A percentile compares a stretch with the other conserved stretches of the same genome.
Conservation (phyloP, 2,113 vertebrate species). For the Entelurus aequoreus region DNA sequence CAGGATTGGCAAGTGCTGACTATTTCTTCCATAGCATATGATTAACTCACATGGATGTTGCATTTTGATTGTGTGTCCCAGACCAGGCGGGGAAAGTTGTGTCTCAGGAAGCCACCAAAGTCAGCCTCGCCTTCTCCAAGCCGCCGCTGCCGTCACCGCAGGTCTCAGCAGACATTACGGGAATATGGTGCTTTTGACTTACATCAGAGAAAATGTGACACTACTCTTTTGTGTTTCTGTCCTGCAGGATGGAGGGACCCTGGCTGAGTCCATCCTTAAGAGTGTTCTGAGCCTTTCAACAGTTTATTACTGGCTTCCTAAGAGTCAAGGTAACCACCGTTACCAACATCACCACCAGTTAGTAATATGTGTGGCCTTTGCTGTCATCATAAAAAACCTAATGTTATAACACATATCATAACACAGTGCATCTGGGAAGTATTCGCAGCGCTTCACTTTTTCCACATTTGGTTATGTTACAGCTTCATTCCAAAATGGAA, state of each 20-base stretch:
- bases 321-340: constrained; percentile 79
- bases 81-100: constrained; percentile 75
- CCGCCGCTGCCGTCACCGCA: constrained; percentile 73
- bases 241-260: constrained; percentile 72
- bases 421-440: too few relatives aligned
- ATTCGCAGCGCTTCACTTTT: too few relatives aligned
- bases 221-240: background rate
- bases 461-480: too few relatives aligned
- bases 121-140: constrained; percentile 81
- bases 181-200: background rate
- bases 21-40: too few relatives aligned
- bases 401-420: too few relatives aligned
- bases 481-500: too few relatives aligned
- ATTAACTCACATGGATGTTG: too few relatives aligned
- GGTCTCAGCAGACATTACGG: constrained; percentile 55
- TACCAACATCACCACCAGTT: background rate
- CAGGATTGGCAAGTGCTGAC: background rate
- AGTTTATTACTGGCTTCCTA: constrained; percentile 84
- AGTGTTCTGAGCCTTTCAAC: constrained; percentile 74
- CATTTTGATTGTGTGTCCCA: constrained; percentile 38
- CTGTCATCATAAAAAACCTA: too few relatives aligned
- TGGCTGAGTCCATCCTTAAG: constrained; percentile 74
- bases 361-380: too few relatives aligned
- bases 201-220: too few relatives aligned
- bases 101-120: constrained; percentile 83